Percentiles rank a stretch among this genome's conserved stretches.
Conservation (phyloP, 2,113 vertebrate genomes). For the Xenopus borealis region DNA sequence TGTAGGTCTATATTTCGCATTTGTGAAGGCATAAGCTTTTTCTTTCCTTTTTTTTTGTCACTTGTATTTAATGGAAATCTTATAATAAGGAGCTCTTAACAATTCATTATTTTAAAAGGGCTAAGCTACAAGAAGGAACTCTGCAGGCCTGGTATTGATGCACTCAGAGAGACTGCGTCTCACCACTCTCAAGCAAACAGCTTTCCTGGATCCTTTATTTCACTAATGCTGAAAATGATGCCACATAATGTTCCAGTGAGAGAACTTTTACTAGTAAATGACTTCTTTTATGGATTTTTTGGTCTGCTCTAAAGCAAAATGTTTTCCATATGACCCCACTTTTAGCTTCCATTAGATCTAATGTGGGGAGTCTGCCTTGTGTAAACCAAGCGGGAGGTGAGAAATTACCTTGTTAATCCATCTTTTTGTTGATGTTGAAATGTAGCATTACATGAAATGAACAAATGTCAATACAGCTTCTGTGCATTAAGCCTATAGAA, state of each 20-base stretch:
- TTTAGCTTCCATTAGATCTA: constrained; percentile 54
- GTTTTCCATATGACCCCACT: constrained; percentile 44
- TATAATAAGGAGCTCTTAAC: constrained; percentile 58
- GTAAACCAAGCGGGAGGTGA: constrained; percentile 32
- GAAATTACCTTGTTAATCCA: constrained; percentile 47
- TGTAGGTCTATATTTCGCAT: not conserved
- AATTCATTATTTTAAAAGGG: constrained; percentile 63
- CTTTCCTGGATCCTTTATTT: constrained; percentile 50
- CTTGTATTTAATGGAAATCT: constrained; percentile 62
- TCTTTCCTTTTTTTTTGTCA: constrained; percentile 53
- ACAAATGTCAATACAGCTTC: constrained; percentile 28
- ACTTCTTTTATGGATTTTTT: constrained; percentile 51
- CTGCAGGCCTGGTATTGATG: constrained; percentile 56
- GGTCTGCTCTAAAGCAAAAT: constrained; percentile 54
- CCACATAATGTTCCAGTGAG: constrained; percentile 52
- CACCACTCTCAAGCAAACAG: constrained; percentile 54
- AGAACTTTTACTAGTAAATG: constrained; percentile 55
- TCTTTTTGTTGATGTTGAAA: constrained; percentile 46
- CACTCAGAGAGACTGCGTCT: constrained; percentile 54
- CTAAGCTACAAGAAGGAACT: constrained; percentile 58
- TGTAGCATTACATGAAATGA: constrained; percentile 36
- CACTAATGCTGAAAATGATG: constrained; percentile 57
- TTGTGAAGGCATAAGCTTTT: constrained; percentile 32
- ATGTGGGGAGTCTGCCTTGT: constrained; percentile 51
- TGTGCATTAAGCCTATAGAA: constrained; percentile 32